These are phyloP conservation scores for Chlorodrepanis virens DNA, from an alignment of 2,113 vertebrate genomes.

Conservation along the genomic window DNA sequence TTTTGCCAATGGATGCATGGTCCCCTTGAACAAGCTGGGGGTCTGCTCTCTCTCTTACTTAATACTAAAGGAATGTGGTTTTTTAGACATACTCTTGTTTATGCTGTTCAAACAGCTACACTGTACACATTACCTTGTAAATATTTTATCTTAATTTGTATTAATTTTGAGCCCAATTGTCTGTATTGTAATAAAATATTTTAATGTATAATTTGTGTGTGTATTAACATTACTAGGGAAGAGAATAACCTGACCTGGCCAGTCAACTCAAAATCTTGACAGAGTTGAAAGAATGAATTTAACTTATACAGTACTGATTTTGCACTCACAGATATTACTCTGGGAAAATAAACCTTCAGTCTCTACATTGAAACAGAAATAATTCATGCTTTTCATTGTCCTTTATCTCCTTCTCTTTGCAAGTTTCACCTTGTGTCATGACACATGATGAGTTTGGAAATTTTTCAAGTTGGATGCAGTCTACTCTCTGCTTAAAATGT, in stretches of 20 bases:
- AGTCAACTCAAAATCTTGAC: neutral
- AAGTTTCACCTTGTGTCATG: neutral
- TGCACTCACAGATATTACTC: neutral
- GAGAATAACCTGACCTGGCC: neutral
- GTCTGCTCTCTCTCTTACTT: neutral
- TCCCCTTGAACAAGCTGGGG: neutral
- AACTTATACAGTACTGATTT: neutral
- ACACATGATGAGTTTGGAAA: neutral
- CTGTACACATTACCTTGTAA: slow-evolving; percentile 71
- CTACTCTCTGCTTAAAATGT: neutral
- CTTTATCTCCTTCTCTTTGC: neutral
- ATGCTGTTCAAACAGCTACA: slow-evolving; percentile 42
- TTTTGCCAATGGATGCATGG: neutral
- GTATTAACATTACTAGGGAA: neutral
- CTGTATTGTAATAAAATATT: slow-evolving; percentile 80
- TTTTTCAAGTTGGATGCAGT: neutral
- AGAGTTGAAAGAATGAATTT: neutral
- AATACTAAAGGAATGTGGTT: slow-evolving; percentile 18
- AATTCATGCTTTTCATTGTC: neutral
- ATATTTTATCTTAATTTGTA: slow-evolving; percentile 77
- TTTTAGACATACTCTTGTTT: slow-evolving; percentile 40
- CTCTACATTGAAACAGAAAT: neutral
- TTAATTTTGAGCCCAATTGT: slow-evolving; percentile 69
- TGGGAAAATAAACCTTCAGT: neutral
- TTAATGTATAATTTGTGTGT: slow-evolving; percentile 60